Conservation (phyloP, 2,888 invertebrate species). For the Hydropsyche betteni region DNA sequence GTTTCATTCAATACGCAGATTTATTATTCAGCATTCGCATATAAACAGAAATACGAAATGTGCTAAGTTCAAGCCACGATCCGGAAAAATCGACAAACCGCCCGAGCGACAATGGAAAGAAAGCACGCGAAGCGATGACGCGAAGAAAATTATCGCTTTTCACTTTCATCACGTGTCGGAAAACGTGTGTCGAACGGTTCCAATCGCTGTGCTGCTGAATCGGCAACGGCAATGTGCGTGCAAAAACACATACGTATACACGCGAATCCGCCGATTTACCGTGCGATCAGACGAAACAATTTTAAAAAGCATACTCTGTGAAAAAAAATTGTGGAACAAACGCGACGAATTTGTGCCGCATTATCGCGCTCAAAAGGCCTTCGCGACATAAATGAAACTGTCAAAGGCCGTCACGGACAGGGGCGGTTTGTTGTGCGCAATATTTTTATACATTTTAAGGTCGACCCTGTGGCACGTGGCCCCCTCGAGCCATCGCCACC, state of each 20-base stretch:
- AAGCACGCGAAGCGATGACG: not conserved
- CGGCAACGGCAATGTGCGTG: not conserved
- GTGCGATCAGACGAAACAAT: not conserved
- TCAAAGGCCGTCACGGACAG: slow-evolving; percentile 8
- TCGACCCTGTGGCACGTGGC: not conserved
- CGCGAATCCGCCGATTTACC: no score
- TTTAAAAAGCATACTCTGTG: not conserved
- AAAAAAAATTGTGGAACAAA: not conserved
- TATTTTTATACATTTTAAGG: not conserved
- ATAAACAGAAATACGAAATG: no score
- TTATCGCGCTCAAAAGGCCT: not conserved
- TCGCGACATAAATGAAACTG: not conserved
- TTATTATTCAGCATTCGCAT: no score
- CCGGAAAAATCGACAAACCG: no score
- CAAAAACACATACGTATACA: not conserved
- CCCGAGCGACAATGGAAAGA: not conserved
- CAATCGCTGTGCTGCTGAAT: not conserved
- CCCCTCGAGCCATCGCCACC: no score
- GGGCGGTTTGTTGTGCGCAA: not conserved
- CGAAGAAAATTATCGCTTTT: slow-evolving; percentile 3
- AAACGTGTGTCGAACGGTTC: not conserved
- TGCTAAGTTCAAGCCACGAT: no score
- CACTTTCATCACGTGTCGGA: slow-evolving; percentile 3
- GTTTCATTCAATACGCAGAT: no score
- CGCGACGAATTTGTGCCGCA: not conserved